Conservation (phyloP, 2,113 vertebrate species). For the Microtus montanus region DNA sequence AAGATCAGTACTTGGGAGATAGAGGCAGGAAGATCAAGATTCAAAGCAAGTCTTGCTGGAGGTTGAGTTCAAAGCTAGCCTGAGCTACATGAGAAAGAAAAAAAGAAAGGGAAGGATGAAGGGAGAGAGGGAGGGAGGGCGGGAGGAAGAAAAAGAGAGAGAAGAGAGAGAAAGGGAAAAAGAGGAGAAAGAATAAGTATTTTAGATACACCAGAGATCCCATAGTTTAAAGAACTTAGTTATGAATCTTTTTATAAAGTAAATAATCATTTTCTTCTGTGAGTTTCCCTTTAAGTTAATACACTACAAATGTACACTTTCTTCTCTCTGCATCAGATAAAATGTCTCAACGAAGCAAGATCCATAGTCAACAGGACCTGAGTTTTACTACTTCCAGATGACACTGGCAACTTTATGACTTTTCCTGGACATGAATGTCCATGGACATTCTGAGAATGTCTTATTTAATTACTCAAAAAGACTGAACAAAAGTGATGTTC, state of each 20-base stretch:
- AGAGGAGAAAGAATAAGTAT: neutral
- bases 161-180: too few relatives aligned
- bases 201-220: neutral
- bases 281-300: neutral
- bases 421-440: neutral
- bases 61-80: neutral
- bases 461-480: neutral
- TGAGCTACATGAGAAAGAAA: neutral
- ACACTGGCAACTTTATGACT: neutral
- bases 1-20: neutral
- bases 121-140: neutral
- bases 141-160: fast-evolving
- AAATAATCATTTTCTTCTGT: conserved; percentile 21
- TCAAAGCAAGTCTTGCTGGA: neutral
- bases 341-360: conserved; percentile 8
- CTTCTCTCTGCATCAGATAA: neutral
- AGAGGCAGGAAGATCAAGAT: neutral
- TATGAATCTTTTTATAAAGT: conserved; percentile 28
- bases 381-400: neutral
- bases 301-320: neutral
- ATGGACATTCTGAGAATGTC: neutral
- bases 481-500: neutral
- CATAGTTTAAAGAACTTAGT: conserved; percentile 32
- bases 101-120: neutral
- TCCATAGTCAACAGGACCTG: neutral